These are phyloP conservation scores for Ophion slaviceki DNA, from an alignment of 2,888 invertebrate genomes.

Conservation along the genomic window DNA sequence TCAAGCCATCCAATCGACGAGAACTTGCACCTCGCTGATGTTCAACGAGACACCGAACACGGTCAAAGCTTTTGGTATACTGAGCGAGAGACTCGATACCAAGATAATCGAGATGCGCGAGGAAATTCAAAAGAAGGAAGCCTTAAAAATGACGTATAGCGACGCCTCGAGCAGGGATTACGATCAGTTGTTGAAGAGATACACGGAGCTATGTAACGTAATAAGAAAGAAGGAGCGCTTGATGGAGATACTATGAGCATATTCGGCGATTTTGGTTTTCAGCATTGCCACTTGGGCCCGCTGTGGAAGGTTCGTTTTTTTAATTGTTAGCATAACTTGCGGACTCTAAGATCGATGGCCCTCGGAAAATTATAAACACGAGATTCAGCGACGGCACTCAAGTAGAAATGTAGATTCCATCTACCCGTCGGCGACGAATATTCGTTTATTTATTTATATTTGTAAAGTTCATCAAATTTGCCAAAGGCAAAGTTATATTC, in stretches of 20 bases:
- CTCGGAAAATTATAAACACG: no score
- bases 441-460: no score
- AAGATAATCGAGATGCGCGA: slow-evolving; percentile 79
- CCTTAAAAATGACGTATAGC: slow-evolving; percentile 82
- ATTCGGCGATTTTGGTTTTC: not conserved
- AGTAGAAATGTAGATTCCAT: no score
- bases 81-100: slow-evolving; percentile 81
- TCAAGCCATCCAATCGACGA: slow-evolving; percentile 79
- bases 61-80: slow-evolving; percentile 81
- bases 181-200: slow-evolving; percentile 82
- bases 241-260: slow-evolving; percentile 68
- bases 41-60: slow-evolving; percentile 83
- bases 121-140: slow-evolving; percentile 80
- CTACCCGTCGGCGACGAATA: no score
- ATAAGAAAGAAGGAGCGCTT: slow-evolving; percentile 82
- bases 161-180: slow-evolving; percentile 82
- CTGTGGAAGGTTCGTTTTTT: not conserved
- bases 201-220: slow-evolving; percentile 80
- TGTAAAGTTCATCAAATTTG: no score
- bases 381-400: no score
- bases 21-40: slow-evolving; percentile 81
- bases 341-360: no score
- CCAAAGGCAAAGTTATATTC: no score
- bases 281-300: not conserved
- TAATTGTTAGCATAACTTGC: not conserved